phyloP scores from a whole-genome alignment of 1,140 invertebrate genomes.

The Caenorhabditis brenneri region DNA sequence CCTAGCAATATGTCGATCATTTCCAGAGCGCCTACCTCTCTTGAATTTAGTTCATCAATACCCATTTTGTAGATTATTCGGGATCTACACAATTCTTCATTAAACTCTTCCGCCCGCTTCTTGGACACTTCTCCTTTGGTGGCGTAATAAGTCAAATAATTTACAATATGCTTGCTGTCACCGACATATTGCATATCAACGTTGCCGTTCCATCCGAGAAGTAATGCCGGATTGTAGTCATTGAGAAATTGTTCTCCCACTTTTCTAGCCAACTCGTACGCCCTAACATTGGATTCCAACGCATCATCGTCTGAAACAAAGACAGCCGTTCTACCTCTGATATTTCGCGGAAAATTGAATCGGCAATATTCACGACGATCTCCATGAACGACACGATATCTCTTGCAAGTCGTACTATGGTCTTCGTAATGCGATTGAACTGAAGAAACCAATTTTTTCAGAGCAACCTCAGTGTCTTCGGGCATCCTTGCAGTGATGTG shows the following conservation, averaged over 20 bases:
- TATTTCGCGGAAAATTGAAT: not conserved
- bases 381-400: not conserved
- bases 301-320: not conserved
- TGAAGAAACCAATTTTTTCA: not conserved
- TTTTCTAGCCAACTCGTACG: too few relatives aligned
- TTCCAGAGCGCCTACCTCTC: not conserved
- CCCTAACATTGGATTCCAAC: too few relatives aligned
- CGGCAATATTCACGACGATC: not conserved
- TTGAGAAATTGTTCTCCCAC: not conserved
- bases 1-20: not conserved
- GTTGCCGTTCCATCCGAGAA: not conserved
- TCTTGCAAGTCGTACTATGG: not conserved
- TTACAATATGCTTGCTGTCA: not conserved
- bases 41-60: not conserved
- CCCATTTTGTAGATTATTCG: not conserved
- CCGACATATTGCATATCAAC: not conserved
- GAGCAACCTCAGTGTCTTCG: not conserved
- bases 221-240: not conserved
- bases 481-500: not conserved
- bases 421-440: not conserved
- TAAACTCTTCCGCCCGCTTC: too few relatives aligned
- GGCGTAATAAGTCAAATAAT: not conserved
- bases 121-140: not conserved
- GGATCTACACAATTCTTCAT: too few relatives aligned
- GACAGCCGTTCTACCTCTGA: too few relatives aligned